These are phyloP conservation scores for Julus scanicus DNA, from an alignment of 2,888 invertebrate species.

Conservation along the genomic window DNA sequence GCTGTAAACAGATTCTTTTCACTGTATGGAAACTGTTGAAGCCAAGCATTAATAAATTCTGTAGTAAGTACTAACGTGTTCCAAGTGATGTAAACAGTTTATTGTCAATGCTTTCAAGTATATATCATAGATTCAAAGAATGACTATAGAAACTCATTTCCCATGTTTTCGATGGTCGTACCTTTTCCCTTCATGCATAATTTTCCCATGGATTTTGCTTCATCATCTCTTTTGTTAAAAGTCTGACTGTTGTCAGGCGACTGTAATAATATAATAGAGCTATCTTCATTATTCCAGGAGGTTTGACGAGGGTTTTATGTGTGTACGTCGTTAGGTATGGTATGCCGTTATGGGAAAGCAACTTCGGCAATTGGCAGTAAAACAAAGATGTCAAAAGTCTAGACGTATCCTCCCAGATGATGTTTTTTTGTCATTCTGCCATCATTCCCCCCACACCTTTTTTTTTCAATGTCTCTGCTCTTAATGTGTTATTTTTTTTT, in stretches of 20 bases:
- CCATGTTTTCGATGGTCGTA: not conserved
- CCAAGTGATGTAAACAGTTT: not conserved
- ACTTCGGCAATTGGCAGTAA: conserved; percentile 21
- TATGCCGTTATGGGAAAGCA: conserved; percentile 11
- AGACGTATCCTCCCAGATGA: conserved; percentile 46
- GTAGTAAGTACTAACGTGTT: not conserved
- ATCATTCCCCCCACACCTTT: conserved; percentile 37
- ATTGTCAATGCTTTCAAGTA: not conserved
- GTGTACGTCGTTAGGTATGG: not conserved
- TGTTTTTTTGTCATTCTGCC: conserved; percentile 38
- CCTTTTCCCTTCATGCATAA: conserved; percentile 19
- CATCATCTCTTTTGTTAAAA: not conserved
- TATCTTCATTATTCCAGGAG: conserved; percentile 19
- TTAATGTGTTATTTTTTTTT: conserved; percentile 27
- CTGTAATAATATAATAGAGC: conserved; percentile 19
- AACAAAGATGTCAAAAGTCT: conserved; percentile 50
- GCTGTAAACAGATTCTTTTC: too few species aligned
- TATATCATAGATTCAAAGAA: not conserved
- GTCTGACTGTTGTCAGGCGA: not conserved
- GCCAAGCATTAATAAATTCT: not conserved
- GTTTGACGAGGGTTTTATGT: conserved; percentile 19
- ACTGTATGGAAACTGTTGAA: too few species aligned
- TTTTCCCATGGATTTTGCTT: conserved; percentile 16
- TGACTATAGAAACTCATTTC: not conserved
- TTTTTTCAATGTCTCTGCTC: conserved; percentile 10